Conservation (phyloP, 2,797 vertebrate genomes). For the Manis crassicaudata region DNA sequence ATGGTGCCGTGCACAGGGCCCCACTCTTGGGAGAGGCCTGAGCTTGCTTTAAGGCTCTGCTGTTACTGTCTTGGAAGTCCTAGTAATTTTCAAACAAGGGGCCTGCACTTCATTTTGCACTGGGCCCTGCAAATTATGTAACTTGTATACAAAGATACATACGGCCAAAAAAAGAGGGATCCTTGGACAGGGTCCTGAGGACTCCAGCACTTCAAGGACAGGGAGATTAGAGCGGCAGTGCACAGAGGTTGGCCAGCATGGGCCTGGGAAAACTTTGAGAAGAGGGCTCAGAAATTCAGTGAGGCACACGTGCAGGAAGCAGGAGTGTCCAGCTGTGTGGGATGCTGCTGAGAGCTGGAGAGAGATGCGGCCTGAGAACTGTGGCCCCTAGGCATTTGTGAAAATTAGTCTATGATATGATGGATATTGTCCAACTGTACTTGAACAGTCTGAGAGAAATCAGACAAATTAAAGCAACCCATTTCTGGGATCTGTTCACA, state of each 20-base stretch:
- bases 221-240: neutral
- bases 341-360: neutral
- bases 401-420: no score
- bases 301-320: neutral
- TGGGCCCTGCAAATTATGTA: neutral
- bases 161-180: neutral
- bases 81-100: neutral
- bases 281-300: fast-evolving
- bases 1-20: fast-evolving
- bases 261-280: neutral
- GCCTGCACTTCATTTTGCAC: neutral
- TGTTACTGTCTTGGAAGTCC: neutral
- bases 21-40: fast-evolving
- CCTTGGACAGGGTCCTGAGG: neutral
- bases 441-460: no score
- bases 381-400: no score
- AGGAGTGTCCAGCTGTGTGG: neutral
- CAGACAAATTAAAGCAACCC: no score
- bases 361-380: neutral
- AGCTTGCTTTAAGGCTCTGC: neutral
- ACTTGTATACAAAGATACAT: neutral
- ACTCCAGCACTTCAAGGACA: neutral
- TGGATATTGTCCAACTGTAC: no score
- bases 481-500: no score
- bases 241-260: neutral